Percentiles rank a stretch among this genome's conserved stretches.
Evolutionary conservation across 2,797 vertebrate species (phyloP).

Genomic region (Neostethus bicornis): DNA sequence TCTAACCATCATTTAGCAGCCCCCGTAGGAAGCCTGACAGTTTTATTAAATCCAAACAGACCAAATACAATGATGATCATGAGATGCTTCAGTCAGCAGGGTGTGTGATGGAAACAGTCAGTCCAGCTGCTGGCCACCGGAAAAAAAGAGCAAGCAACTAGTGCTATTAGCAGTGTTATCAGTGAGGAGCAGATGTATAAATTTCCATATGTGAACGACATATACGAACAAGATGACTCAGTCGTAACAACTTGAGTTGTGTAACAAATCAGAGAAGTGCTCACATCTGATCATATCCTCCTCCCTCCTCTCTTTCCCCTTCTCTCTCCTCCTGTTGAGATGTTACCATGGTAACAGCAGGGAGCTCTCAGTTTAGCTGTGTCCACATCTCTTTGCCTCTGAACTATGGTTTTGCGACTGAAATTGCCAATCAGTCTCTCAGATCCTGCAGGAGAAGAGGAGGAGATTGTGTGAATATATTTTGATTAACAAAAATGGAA

Average conservation of each 20-base stretch:
- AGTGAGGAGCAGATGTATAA: constrained; percentile 52
- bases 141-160: constrained; percentile 49
- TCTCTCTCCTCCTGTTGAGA: constrained; percentile 67
- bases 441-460: constrained; percentile 66
- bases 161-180: constrained; percentile 53
- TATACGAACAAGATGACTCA: constrained; percentile 31
- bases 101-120: constrained; percentile 58
- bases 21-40: constrained; percentile 61
- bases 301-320: constrained; percentile 16
- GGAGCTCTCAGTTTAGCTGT: constrained; percentile 63
- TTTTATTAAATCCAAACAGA: constrained; percentile 63
- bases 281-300: constrained; percentile 68
- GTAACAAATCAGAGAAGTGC: constrained; percentile 70
- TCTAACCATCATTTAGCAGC: constrained; percentile 59
- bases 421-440: constrained; percentile 81
- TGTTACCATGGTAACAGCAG: constrained; percentile 76
- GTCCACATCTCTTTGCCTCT: constrained; percentile 48
- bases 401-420: constrained; percentile 70
- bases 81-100: constrained; percentile 64
- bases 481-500: constrained; percentile 79
- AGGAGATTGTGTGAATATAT: constrained; percentile 77
- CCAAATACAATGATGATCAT: constrained; percentile 52
- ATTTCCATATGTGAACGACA: constrained; percentile 29
- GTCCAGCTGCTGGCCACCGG: constrained; percentile 53
- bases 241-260: constrained; percentile 65